Evolutionary conservation across 2,797 vertebrate genomes (phyloP).

Genomic region (Falco columbarius): DNA sequence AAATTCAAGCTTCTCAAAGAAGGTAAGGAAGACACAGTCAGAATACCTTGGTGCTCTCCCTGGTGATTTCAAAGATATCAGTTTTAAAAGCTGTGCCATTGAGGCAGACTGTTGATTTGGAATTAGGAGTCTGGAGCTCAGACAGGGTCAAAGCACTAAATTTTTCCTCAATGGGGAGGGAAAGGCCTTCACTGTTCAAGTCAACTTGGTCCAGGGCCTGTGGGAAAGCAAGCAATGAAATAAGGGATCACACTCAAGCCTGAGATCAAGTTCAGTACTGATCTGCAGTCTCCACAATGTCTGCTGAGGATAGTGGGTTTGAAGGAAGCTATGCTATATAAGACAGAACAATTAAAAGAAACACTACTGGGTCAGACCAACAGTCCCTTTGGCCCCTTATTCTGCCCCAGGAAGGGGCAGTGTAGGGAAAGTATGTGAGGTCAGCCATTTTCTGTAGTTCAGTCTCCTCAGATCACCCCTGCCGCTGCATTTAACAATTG

Average conservation of each 20-base stretch:
- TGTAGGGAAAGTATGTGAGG: background rate
- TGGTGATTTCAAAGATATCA: conserved; percentile 83
- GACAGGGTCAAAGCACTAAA: conserved; percentile 88
- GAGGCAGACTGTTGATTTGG: conserved; percentile 82
- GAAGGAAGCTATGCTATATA: background rate
- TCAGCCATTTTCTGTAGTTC: background rate
- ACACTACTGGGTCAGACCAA: background rate
- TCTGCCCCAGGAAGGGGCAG: background rate
- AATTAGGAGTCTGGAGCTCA: conserved; percentile 73
- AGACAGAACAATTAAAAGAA: background rate
- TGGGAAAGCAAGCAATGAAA: background rate
- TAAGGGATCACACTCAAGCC: background rate
- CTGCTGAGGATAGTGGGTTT: background rate
- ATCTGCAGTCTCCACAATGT: background rate
- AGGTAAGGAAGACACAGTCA: background rate
- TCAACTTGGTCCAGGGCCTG: conserved; percentile 88
- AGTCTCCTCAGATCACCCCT: background rate
- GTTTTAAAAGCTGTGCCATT: conserved; percentile 85
- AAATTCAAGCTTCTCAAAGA: background rate
- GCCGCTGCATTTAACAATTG: background rate
- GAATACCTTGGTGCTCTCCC: conserved; percentile 90
- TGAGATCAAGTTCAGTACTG: background rate
- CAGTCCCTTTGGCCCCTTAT: background rate
- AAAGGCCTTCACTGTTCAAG: conserved; percentile 87
- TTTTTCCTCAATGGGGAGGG: conserved; percentile 91